Percentiles rank a stretch among this genome's conserved stretches.
Evolutionary conservation across 2,888 invertebrate genomes (phyloP).

Genomic region (Abscondita cerata): DNA sequence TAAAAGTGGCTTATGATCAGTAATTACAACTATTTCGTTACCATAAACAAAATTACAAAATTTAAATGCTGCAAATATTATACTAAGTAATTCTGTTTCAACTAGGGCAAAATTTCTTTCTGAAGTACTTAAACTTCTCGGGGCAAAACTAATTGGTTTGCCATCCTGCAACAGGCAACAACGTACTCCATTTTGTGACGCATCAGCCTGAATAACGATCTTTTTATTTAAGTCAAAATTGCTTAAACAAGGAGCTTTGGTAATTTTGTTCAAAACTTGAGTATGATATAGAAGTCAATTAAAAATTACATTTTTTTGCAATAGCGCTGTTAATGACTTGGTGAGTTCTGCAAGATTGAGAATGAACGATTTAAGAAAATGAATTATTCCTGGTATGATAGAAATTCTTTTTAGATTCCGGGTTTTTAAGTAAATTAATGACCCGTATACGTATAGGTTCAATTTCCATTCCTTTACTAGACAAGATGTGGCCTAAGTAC

Average conservation of each 20-base stretch:
- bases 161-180: conserved; percentile 34
- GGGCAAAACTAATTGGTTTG: conserved; percentile 33
- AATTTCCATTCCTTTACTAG: conserved; percentile 27
- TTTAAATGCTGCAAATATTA: conserved; percentile 45
- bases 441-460: conserved; percentile 31
- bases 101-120: conserved; percentile 47
- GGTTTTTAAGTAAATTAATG: conserved; percentile 27
- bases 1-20: conserved; percentile 47
- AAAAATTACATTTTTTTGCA: conserved; percentile 2
- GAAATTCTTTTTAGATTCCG: conserved; percentile 25
- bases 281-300: conserved; percentile 2
- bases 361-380: conserved; percentile 35
- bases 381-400: conserved; percentile 33
- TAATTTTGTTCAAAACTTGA: conserved; percentile 22
- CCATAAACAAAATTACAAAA: conserved; percentile 50
- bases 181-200: conserved; percentile 31
- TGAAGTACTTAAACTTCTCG: conserved; percentile 29
- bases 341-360: conserved; percentile 34
- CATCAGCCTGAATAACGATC: conserved; percentile 33
- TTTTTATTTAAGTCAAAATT: conserved; percentile 29
- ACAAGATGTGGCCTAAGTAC: conserved; percentile 43
- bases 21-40: conserved; percentile 40
- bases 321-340: conserved; percentile 34
- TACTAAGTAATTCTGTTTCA: conserved; percentile 49
- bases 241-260: conserved; percentile 23